phyloP scores from a whole-genome alignment of 2,888 invertebrate species.

The Liposcelis brunnea region DNA sequence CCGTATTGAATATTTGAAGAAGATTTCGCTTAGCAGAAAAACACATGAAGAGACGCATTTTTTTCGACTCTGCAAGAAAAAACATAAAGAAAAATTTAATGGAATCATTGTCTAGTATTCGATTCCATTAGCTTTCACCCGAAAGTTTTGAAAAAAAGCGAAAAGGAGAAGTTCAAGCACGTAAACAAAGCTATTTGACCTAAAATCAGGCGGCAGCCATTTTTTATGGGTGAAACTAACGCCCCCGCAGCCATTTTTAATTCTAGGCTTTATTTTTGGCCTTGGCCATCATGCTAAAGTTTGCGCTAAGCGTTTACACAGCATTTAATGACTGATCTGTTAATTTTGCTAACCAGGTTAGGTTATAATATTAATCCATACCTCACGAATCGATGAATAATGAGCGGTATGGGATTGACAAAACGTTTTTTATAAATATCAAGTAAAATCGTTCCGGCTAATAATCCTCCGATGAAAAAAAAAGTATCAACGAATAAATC shows the following conservation, averaged over 20 bases:
- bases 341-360: too few species aligned
- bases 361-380: constrained; percentile 9
- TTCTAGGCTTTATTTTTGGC: too few species aligned
- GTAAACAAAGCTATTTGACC: too few species aligned
- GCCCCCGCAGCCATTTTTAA: too few species aligned
- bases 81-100: neutral
- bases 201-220: too few species aligned
- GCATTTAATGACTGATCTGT: too few species aligned
- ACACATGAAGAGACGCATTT: neutral
- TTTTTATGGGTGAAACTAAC: too few species aligned
- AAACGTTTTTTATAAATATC: neutral
- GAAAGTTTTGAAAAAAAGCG: too few species aligned
- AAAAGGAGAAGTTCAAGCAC: too few species aligned
- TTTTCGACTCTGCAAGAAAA: constrained; percentile 25
- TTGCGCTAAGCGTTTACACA: too few species aligned
- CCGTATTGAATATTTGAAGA: neutral
- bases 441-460: neutral
- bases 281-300: too few species aligned
- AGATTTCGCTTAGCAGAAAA: neutral
- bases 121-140: neutral
- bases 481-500: constrained; percentile 8
- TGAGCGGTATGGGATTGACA: constrained; percentile 1
- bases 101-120: neutral
- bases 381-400: neutral
- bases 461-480: constrained; percentile 9